Evolutionary conservation across 1,140 invertebrate genomes (phyloP).

Genomic region (Drosophila athabasca): DNA sequence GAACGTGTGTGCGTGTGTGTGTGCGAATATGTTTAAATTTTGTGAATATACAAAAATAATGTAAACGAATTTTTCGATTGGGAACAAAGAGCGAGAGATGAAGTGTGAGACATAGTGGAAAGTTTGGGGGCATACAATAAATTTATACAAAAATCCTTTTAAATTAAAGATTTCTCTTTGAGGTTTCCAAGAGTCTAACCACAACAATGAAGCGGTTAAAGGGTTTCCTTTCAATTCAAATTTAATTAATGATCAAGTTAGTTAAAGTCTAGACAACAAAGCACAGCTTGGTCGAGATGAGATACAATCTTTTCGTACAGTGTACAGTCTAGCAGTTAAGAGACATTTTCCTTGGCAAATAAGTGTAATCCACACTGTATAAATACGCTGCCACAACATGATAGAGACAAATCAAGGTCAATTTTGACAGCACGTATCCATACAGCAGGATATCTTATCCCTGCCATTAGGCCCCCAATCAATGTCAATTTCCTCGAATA

Average conservation of each 20-base stretch:
- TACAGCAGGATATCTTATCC: constrained; percentile 1
- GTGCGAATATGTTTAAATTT: constrained; percentile 7
- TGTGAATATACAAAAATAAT: constrained; percentile 14
- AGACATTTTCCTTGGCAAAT: no score
- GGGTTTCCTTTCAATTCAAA: no score
- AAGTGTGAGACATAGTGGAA: background rate
- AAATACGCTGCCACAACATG: background rate
- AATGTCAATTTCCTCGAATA: constrained; percentile 27
- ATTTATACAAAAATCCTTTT: no score
- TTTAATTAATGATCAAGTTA: no score
- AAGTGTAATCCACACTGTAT: background rate
- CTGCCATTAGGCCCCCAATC: constrained; percentile 6
- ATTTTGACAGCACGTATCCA: constrained; percentile 1
- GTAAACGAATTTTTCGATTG: constrained; percentile 7
- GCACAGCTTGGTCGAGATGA: no score
- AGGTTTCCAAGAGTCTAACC: no score
- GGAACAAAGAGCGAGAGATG: background rate
- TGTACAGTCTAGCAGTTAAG: no score
- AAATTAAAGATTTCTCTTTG: no score
- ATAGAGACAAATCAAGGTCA: constrained; percentile 9
- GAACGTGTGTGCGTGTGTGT: constrained; percentile 2
- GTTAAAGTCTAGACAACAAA: no score
- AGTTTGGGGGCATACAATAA: background rate
- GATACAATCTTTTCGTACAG: no score
- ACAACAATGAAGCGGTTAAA: no score